Base-by-base conservation (phyloP, 2,113 vertebrate genomes). In the Ifrita kowaldi region DNA sequence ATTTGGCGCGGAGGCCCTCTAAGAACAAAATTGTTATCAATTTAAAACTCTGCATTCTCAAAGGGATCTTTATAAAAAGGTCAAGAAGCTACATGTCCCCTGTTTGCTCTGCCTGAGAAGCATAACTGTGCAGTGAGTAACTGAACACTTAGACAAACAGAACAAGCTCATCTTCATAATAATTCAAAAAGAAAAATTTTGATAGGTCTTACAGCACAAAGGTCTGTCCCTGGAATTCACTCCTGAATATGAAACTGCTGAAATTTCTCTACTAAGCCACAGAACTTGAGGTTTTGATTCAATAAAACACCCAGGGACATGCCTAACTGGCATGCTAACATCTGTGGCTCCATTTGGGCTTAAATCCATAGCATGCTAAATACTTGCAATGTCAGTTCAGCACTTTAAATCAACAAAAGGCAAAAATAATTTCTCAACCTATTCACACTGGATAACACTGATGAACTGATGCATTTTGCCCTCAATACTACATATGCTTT, bases 381-480 rank as follows among this genome's bases (percentile, higher is more conserved):
- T 52, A 32, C 17, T 30, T 49, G 32, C 93, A 85, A 52, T 41
- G 47, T 44, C 53, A 44, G 23, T 64, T 75, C 19, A n/a, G 24
- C 27, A 44, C 16, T 84, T 93, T 18, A 82, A 71, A 89, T 42
- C 16, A 89, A 87, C 8, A 24, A 60, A 63, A 64, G 16, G 13
- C 33, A 60, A 69, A 78, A 77, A 32, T 15, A 4, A 35, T 55
- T 84, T 46, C 17, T 41, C 35, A 49, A 21, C 5, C 30, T 59
- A 16, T 75, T 78, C 13, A 49, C 17, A 32, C 4, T 32, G 17
- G 20, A 44, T 70, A 75, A 28, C 9, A 37, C 17, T 71, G 35
- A 63, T 0, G 0, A 81, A 65, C 14, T 27, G 23, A 42, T 50
- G 39, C 13, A 6, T 3, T 79, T 71, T 14, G 2, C 24, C 46